phyloP scores from a whole-genome alignment of 2,797 vertebrate species.

The Anisognathus igniventris region DNA sequence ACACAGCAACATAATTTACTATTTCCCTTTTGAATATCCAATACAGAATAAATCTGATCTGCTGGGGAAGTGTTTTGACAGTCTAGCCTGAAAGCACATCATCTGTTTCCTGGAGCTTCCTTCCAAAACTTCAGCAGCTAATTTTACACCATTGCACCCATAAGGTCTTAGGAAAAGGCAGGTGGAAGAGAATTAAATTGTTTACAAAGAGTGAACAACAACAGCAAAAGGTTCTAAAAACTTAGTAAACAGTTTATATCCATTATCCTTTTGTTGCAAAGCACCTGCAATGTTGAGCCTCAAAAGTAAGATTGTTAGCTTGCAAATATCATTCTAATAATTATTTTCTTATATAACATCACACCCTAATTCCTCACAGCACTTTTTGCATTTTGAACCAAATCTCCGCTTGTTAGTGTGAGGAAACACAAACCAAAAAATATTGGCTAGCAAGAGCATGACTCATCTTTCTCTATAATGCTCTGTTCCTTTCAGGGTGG shows the following conservation, averaged over 20 bases:
- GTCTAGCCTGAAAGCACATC: slow-evolving; percentile 35
- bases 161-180: not conserved
- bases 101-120: slow-evolving; percentile 58
- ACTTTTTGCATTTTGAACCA: not conserved
- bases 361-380: not conserved
- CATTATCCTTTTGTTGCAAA: not conserved
- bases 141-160: slow-evolving; percentile 8
- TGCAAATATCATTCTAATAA: not conserved
- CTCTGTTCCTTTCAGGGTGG: not conserved
- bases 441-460: not conserved
- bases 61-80: slow-evolving; percentile 49
- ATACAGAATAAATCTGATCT: slow-evolving; percentile 55
- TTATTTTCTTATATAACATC: not conserved
- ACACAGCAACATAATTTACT: slow-evolving; percentile 43
- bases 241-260: not conserved
- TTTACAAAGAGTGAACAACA: not conserved
- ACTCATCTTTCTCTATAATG: not conserved
- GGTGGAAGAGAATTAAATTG: not conserved
- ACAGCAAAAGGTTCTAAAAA: not conserved
- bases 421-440: not conserved
- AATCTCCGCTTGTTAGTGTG: not conserved
- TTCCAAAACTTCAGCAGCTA: slow-evolving; percentile 34
- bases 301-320: not conserved
- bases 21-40: slow-evolving; percentile 55
- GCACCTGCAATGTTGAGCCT: not conserved